These are phyloP conservation scores for Paralichthys olivaceus DNA, from an alignment of 2,113 vertebrate species.

Conservation along the genomic window DNA sequence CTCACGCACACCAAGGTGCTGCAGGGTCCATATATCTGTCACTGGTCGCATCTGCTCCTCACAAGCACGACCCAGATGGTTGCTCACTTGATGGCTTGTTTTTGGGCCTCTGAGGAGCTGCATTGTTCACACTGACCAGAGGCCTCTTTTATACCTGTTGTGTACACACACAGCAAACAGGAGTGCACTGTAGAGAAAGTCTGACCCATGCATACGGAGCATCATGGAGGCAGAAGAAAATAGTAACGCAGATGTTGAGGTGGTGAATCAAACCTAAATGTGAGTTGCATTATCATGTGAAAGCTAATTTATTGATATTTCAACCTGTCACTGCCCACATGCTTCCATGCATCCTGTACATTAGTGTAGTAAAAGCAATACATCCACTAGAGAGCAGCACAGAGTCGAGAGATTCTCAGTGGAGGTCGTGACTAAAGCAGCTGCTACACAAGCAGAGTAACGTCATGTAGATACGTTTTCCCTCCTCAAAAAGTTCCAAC, in stretches of 20 bases:
- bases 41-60: constrained; percentile 35
- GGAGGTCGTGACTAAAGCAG: too few species aligned
- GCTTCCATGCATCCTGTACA: too few species aligned
- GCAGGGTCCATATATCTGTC: constrained; percentile 34
- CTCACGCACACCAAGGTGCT: constrained; percentile 21
- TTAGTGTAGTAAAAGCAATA: too few species aligned
- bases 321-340: too few species aligned
- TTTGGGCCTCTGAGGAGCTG: neutral
- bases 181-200: neutral
- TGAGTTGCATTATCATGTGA: too few species aligned
- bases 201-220: neutral
- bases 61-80: constrained; percentile 12
- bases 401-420: too few species aligned
- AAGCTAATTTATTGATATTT: neutral
- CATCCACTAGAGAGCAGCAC: too few species aligned
- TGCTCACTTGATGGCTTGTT: constrained; percentile 41
- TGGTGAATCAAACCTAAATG: neutral
- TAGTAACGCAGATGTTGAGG: too few species aligned
- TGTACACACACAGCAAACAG: neutral
- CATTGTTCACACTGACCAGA: neutral
- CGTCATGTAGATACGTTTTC: too few species aligned
- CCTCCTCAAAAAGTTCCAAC: too few species aligned
- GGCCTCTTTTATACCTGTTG: neutral
- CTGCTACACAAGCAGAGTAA: too few species aligned
- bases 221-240: neutral